Evolutionary conservation across 2,888 invertebrate species (phyloP).

Genomic region (Andrena hattorfiana): DNA sequence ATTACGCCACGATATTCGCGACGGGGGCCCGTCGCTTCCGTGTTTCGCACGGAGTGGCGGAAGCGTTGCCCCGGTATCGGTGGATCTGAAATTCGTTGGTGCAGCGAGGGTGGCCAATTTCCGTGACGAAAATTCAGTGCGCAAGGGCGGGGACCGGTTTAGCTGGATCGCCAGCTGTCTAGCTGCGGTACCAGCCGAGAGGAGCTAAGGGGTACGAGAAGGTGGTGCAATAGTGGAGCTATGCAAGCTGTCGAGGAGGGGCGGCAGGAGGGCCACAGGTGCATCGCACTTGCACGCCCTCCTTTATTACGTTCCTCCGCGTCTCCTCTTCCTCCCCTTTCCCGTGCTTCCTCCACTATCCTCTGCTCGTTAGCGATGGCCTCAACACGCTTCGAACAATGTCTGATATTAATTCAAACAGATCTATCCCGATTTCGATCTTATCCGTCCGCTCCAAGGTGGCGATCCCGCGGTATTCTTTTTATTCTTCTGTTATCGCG

Average conservation of each 20-base stretch:
- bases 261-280: conserved; percentile 74
- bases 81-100: conserved; percentile 30
- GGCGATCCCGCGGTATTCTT: background rate
- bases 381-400: background rate
- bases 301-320: conserved; percentile 71
- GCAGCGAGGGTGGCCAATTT: conserved; percentile 48
- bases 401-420: conserved; percentile 6
- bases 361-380: conserved; percentile 43
- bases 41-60: conserved; percentile 13
- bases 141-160: background rate
- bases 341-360: conserved; percentile 41
- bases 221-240: conserved; percentile 35
- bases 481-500: too few relatives aligned
- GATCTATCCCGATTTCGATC: background rate
- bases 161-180: conserved; percentile 44
- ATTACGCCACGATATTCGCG: background rate
- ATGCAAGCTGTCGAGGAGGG: conserved; percentile 49
- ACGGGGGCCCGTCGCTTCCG: conserved; percentile 1
- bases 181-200: conserved; percentile 19
- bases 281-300: conserved; percentile 79
- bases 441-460: background rate
- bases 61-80: conserved; percentile 18
- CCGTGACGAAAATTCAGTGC: conserved; percentile 51
- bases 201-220: conserved; percentile 53
- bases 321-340: conserved; percentile 47